phyloP scores from a whole-genome alignment of 2,888 invertebrate species.

The Limnephilus marmoratus region DNA sequence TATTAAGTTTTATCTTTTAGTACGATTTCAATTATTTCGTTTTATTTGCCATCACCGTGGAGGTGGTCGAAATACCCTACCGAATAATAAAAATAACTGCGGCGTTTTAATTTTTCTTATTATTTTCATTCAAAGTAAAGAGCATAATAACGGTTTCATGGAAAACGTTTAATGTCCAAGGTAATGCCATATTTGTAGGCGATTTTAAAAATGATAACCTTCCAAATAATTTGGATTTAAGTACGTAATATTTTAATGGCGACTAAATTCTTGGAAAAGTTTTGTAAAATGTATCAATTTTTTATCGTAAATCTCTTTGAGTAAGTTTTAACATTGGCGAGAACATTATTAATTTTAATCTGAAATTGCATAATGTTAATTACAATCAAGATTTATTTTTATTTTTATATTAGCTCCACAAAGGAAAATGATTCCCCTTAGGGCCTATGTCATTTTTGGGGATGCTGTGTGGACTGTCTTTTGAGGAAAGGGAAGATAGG shows the following conservation, averaged over 20 bases:
- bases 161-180: not conserved
- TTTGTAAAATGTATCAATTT: not conserved
- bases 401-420: no score
- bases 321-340: no score
- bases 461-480: no score
- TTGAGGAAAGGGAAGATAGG: no score
- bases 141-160: not conserved
- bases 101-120: not conserved
- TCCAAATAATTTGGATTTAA: not conserved
- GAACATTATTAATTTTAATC: no score
- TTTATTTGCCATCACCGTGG: not conserved
- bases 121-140: not conserved
- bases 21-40: conserved; percentile 45
- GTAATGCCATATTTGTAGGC: not conserved
- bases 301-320: no score
- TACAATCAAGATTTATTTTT: no score
- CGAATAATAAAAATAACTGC: not conserved
- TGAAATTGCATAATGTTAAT: no score
- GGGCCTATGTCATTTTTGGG: no score
- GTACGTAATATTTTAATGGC: not conserved
- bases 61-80: not conserved
- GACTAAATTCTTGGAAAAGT: no score
- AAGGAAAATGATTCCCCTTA: no score
- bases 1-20: conserved; percentile 43
- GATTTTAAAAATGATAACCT: not conserved